Evolutionary conservation across 2,113 vertebrate genomes (phyloP).

Genomic region (Amazona guildingii): DNA sequence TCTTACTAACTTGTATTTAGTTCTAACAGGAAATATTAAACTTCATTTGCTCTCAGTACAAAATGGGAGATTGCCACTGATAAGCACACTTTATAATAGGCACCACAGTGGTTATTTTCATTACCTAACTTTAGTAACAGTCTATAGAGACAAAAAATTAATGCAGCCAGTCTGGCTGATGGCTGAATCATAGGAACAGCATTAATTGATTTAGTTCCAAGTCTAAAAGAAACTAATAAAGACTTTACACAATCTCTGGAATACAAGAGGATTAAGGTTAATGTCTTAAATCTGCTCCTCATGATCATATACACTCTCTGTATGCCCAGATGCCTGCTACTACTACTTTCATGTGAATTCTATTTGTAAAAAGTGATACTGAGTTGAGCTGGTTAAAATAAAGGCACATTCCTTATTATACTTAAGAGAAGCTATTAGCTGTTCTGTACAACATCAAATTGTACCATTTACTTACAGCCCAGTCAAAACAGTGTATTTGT

Average conservation of each 20-base stretch:
- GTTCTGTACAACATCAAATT: neutral
- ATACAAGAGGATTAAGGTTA: neutral
- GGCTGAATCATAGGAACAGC: slow-evolving; percentile 26
- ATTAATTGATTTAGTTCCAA: slow-evolving; percentile 5
- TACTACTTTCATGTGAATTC: neutral
- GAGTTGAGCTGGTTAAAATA: neutral
- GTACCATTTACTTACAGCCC: neutral
- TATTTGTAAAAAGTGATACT: neutral
- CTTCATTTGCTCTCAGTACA: neutral
- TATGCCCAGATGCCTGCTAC: neutral
- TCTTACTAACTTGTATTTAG: neutral
- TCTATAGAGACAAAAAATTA: neutral
- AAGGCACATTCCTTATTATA: neutral
- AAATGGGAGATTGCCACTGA: neutral
- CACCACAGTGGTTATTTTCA: neutral
- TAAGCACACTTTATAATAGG: neutral
- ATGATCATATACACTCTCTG: neutral
- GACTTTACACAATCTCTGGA: neutral
- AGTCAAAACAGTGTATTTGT: neutral
- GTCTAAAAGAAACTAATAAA: neutral
- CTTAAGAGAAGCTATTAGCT: neutral
- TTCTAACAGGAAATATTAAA: neutral
- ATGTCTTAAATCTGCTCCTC: neutral
- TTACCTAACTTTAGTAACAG: neutral
- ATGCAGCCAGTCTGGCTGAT: neutral